Evolutionary conservation across 2,797 vertebrate species (phyloP), one percentile per base, ranked within the genome.

Genomic region (Notoglanidium macrostoma): DNA sequence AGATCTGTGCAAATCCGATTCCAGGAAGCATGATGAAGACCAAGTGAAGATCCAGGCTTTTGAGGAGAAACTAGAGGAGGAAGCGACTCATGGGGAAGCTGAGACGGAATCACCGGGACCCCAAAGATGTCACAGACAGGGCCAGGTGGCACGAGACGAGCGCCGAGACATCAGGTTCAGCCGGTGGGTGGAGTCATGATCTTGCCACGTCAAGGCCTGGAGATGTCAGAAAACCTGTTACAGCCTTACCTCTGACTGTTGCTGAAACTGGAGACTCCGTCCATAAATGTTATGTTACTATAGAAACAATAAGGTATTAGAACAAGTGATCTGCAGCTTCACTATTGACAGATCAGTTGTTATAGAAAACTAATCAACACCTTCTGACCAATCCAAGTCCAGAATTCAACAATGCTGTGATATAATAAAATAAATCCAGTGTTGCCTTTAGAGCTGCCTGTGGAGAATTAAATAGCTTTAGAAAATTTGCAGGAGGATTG

Each of bases 81-180:
- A 94, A 8, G 93, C 1, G 86, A 91, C 3, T 87, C 94, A 95
- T 89, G 92, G 93, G 87, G 93, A 90, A 0, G 85, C 40, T 0
- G 95, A 93, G 68, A 94, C 29, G 78, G 93, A 90, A 35, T 95
- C 95, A 19, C 93, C 95, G 0, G 90, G 91, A 59, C 96, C 95
- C 1, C 93, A 95, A 88, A 92, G 96, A 77, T 95, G 96, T 89
- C 95, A 97, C 87, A 98, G 97, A 89, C 94, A 97, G 89, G 95
- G 94, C 87, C 97, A 97, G 83, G 90, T 93, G 0, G 93, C 94
- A 73, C 95, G 94, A 88, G 96, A 97, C 79, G 97, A 98, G 87
- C 96, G 94, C 88, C 95, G 94, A 85, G 97, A 96, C 86, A 95
- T 96, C 94, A 95, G 96, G 89, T 97, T 98, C 94, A 97, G 95